Base-by-base conservation (phyloP, 1,140 invertebrate species). In the Pantala flavescens region DNA sequence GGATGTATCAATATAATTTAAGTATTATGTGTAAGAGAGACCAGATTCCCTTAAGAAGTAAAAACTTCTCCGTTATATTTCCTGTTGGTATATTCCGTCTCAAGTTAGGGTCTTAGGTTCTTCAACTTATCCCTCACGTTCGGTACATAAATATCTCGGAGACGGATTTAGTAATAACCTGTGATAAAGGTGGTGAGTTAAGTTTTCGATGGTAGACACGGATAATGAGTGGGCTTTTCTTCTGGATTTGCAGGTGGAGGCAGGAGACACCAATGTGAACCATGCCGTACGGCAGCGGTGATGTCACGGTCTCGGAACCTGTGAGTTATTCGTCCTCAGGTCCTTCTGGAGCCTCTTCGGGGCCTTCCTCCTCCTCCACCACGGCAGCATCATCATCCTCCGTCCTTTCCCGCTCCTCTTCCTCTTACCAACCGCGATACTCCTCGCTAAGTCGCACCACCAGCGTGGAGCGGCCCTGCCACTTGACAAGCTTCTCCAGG, bases 221-320 rank as follows among this genome's bases (percentile, higher is more conserved):
- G 9, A 36, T 36, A 9, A 36, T 36, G 9, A 36, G 9, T 36
- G 9, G 28, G 2, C 2, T 5, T 36, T 36, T 36, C 28, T 36
- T 36, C 9, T n/a, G n/a, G 28, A 36, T 63, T 63, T 21, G 14
- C 49, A 63, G 49, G 49, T 63, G 49, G 49, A 63, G 49, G 49
- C 49, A 21, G 49, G 49, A 63, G 14, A 19, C 49, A 63, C 49
- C 49, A 5, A 63, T 63, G 49, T 63, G 49, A 63, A 21, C 42
- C 71, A 72, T 72, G 71, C 28, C 71, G n/a, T 72, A 72, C 71
- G 19, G 24, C 24, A 72, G 71, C 71, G 71, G 71, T n/a, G 71
- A 72, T 72, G 71, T 72, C 21, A 72, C 71, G 71, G 71, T 72
- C n/a, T 72, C 71, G 71, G 71, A 72, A 21, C 71, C 71, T 12